A percentile compares a stretch with the other conserved stretches of the same genome.
Evolutionary conservation across 2,888 invertebrate species (phyloP).

Genomic region (Portevinia maculata): DNA sequence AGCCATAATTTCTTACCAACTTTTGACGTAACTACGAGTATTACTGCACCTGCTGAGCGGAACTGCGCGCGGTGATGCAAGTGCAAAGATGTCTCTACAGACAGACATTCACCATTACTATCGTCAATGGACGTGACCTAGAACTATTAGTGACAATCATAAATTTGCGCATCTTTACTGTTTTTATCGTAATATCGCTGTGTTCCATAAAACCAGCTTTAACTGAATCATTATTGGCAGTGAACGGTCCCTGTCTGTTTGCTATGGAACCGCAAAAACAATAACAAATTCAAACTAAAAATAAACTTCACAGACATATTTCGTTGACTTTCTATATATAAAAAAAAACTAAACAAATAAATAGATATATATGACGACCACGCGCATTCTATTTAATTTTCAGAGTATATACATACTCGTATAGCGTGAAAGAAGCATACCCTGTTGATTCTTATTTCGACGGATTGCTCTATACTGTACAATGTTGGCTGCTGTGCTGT

Average conservation of each 20-base stretch:
- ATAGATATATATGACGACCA: conserved; percentile 4
- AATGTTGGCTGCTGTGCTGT: background rate
- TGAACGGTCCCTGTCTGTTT: background rate
- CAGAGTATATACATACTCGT: background rate
- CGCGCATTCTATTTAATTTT: conserved; percentile 13
- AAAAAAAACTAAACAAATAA: too few species aligned
- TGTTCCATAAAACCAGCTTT: background rate
- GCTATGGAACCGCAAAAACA: background rate
- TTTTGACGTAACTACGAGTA: too few species aligned
- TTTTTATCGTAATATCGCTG: background rate
- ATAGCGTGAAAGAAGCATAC: background rate
- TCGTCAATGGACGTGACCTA: background rate
- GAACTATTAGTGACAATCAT: background rate
- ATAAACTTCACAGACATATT: conserved; percentile 26
- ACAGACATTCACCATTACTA: too few species aligned
- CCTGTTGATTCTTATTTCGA: background rate
- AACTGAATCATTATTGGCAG: background rate
- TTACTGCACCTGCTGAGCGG: background rate
- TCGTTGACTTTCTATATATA: conserved; percentile 3
- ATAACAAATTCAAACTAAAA: conserved; percentile 14
- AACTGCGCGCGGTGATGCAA: background rate
- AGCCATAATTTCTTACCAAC: too few species aligned
- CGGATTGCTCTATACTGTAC: background rate
- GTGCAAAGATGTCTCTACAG: background rate
- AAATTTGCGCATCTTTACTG: background rate